Evolutionary conservation across 2,113 vertebrate genomes (phyloP), one percentile per base, ranked within the genome.

Genomic region (Porphyrio hochstetteri): DNA sequence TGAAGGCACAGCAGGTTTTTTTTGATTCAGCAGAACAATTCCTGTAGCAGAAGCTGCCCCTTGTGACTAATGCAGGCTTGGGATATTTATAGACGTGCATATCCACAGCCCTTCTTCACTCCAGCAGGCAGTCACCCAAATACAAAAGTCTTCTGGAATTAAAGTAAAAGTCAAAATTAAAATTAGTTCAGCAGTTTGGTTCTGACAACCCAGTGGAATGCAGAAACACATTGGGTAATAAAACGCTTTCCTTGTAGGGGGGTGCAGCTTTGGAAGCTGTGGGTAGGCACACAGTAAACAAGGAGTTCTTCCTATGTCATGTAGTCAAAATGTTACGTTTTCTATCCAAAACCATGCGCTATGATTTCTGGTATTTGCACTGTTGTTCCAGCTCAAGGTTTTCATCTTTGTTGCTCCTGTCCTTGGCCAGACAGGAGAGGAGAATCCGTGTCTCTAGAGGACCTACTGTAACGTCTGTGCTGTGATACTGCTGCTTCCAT

Each of bases 11-110:
- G 72, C 71, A 82, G 72, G 13, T 52, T 56, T 67, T 95, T 95
- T 95, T 96, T 95, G 80, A 91, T 96, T 95, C 87, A 96, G 82
- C 94, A 95, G 94, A 97, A 96, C 95, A 95, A 93, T 96, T 95
- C 92, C 77, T 93, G 93, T 92, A 96, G 95, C 95, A 96, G 94
- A 95, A 95, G 92, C 90, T 96, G 91, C 82, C 95, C 88, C 91
- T 92, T 89, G 86, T 96, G 96, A 97, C 95, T 96, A 97, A 96
- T 95, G 92, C 96, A 93, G 93, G 88, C 88, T 86, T 61, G 61
- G 44, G 95, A 91, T 95, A 96, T 96, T 96, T 97, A 92, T 96
- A 97, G 96, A 86, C 28, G 1, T 88, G 69, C 88, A 69, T 93
- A 87, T 97, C 96, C 95, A 96, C 76, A 96, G 88, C 77, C 83